Percentiles rank a stretch among this genome's conserved stretches.
Evolutionary conservation across 2,888 invertebrate species (phyloP).

Genomic region (Charanyca ferruginea): DNA sequence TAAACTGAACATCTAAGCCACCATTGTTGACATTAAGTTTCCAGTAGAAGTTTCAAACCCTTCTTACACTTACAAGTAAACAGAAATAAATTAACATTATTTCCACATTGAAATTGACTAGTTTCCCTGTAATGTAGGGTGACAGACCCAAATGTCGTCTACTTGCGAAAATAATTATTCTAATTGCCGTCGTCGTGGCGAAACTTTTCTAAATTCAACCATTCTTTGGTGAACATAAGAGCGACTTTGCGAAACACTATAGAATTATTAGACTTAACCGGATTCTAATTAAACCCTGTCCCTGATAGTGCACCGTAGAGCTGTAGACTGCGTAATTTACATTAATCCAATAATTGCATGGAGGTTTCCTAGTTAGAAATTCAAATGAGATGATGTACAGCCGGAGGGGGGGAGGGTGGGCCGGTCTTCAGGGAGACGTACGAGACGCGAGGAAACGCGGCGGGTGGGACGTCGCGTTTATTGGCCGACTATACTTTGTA

Average conservation of each 20-base stretch:
- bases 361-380: constrained; percentile 98
- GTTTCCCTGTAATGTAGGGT: constrained; percentile 53
- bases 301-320: constrained; percentile 90
- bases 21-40: not conserved
- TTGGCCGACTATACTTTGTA: constrained; percentile 62
- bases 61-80: constrained; percentile 29
- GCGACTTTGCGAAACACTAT: constrained; percentile 77
- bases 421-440: constrained; percentile 81
- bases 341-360: constrained; percentile 98
- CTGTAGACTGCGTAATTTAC: constrained; percentile 96
- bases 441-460: constrained; percentile 79
- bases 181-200: constrained; percentile 52
- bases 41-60: constrained; percentile 27
- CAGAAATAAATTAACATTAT: constrained; percentile 53
- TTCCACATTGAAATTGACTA: constrained; percentile 52
- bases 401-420: constrained; percentile 78
- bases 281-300: constrained; percentile 90
- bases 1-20: constrained; percentile 16
- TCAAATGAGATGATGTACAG: constrained; percentile 96
- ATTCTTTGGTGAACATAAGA: constrained; percentile 73
- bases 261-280: constrained; percentile 89
- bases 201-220: constrained; percentile 63
- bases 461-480: constrained; percentile 73
- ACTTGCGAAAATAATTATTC: constrained; percentile 64
- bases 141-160: constrained; percentile 60